Base-by-base conservation (phyloP, 1,140 invertebrate species). In the Leptinotarsa undecemlineata region DNA sequence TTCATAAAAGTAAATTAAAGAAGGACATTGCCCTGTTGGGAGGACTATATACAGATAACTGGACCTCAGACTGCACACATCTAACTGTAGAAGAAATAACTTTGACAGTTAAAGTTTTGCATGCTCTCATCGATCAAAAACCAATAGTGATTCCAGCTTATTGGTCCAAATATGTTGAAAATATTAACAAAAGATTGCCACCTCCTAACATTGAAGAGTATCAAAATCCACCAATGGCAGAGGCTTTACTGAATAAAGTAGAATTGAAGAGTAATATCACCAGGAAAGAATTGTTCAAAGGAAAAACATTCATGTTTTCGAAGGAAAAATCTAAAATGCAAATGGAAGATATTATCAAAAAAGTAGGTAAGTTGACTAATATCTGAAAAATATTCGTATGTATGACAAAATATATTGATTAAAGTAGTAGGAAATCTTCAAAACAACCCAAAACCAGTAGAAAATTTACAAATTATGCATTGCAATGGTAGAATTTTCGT, bases 31-130 rank as follows among this genome's bases (percentile, higher is more conserved):
- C 64, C 0, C 81, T 85, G 33, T 72, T 90, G 23, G 84, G 85
- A 33, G 88, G 86, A 6, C 77, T 79, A 47, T 78, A 89, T 62
- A 85, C 85, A 70, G 80, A 79, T 83, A 81, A 87, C 70, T 86
- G 87, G 87, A 85, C 85, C 76, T 75, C 84, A n/a, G 77, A 84
- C 48, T 92, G 91, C 79, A 85, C 86, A 23, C 88, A 90, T 82
- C 84, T 93, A 23, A 91, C 92, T 15, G 92, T 93, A 88, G 87
- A 88, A 61, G 86, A 87, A 21, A 87, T 92, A 26, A 90, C 88
- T 19, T 86, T 93, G 19, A 93, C 92, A 14, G 87, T 91, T 1
- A 93, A 93, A 86, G 88, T 92, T 33, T 83, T 92, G 13, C 88
- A 90, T 81, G 91, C 91, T 4, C 82, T 94, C 76, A 86, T 91